Conservation (phyloP, 2,113 vertebrate species). For the Saccopteryx leptura region DNA sequence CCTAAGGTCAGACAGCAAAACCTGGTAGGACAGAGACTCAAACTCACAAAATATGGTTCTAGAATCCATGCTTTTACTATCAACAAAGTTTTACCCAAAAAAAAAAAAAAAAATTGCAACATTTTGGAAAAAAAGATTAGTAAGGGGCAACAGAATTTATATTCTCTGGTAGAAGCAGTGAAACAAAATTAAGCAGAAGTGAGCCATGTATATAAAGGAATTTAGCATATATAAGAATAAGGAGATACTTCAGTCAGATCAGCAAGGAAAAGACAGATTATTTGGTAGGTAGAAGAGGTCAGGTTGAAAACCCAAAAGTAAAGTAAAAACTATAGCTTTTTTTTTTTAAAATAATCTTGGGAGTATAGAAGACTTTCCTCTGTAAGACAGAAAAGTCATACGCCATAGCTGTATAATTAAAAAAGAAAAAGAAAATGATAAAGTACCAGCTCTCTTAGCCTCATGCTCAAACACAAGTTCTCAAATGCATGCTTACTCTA, state of each 20-base stretch:
- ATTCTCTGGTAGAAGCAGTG: background rate
- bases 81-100: background rate
- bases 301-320: background rate
- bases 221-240: background rate
- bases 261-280: background rate
- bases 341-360: background rate
- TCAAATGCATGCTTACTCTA: background rate
- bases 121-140: background rate
- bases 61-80: background rate
- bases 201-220: background rate
- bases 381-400: background rate
- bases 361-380: background rate
- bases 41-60: background rate
- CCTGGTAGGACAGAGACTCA: background rate
- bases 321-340: background rate
- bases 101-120: background rate
- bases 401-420: background rate
- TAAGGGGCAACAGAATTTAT: background rate
- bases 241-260: background rate
- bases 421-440: background rate
- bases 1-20: background rate
- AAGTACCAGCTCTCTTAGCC: background rate
- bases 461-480: background rate
- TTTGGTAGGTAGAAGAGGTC: background rate
- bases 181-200: background rate